Evolutionary conservation across 2,797 vertebrate species (phyloP).

Genomic region (Micrastur ruficollis): DNA sequence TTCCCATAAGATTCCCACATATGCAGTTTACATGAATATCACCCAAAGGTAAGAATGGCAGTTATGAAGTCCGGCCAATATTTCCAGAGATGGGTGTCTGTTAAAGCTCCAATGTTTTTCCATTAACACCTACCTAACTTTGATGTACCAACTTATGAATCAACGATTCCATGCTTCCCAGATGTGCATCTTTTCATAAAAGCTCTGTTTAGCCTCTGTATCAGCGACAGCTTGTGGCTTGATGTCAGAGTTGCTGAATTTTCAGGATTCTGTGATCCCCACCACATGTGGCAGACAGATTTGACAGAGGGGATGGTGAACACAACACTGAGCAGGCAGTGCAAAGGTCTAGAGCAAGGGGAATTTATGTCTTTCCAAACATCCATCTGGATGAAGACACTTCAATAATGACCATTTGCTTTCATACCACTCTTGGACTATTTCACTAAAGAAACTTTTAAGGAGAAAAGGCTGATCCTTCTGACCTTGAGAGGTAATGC

Average conservation of each 20-base stretch:
- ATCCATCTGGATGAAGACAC: neutral
- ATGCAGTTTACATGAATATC: neutral
- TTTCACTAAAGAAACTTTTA: neutral
- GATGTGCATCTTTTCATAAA: neutral
- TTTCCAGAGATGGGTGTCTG: neutral
- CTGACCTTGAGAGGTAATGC: neutral
- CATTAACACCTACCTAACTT: neutral
- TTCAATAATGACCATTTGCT: neutral
- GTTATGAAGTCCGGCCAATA: neutral
- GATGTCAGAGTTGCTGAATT: neutral
- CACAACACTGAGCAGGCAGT: neutral
- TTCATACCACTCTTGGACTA: neutral
- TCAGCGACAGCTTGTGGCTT: neutral
- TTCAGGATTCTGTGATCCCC: neutral
- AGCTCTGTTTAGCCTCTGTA: neutral
- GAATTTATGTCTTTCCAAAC: neutral
- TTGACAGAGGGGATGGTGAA: neutral
- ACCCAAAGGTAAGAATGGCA: neutral
- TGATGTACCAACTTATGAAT: neutral
- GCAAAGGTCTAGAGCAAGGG: neutral
- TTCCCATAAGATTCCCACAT: neutral
- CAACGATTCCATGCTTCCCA: neutral
- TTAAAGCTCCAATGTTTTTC: neutral
- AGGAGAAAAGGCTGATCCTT: neutral
- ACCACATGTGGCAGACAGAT: neutral